Evolutionary conservation across 2,888 invertebrate species (phyloP).

Genomic region (Mylabris sibirica): DNA sequence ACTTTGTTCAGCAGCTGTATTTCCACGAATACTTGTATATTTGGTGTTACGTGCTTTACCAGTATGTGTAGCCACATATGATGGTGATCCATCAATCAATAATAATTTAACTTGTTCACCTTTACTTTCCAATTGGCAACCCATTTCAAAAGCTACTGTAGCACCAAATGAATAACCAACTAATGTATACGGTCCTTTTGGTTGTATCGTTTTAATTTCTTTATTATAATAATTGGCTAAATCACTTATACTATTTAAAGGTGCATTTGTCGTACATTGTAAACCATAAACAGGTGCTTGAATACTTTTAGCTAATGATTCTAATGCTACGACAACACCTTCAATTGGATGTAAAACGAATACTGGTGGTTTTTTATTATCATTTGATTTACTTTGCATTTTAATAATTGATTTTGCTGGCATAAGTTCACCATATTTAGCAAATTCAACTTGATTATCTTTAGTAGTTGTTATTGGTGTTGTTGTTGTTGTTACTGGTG

Average conservation of each 20-base stretch:
- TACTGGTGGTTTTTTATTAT: slow-evolving; percentile 63
- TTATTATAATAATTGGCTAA: slow-evolving; percentile 77
- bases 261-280: slow-evolving; percentile 83
- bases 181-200: slow-evolving; percentile 84
- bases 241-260: slow-evolving; percentile 73
- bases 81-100: slow-evolving; percentile 90
- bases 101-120: slow-evolving; percentile 70
- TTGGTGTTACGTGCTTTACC: slow-evolving; percentile 70
- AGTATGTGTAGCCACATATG: slow-evolving; percentile 80
- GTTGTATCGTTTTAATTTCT: slow-evolving; percentile 79
- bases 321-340: slow-evolving; percentile 79
- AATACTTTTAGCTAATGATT: slow-evolving; percentile 75
- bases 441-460: slow-evolving; percentile 65
- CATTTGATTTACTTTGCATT: slow-evolving; percentile 67
- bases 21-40: slow-evolving; percentile 60
- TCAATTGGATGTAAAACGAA: slow-evolving; percentile 89
- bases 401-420: slow-evolving; percentile 76
- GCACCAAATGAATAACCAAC: slow-evolving; percentile 97
- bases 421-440: slow-evolving; percentile 70
- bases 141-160: slow-evolving; percentile 94
- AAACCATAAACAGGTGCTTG: slow-evolving; percentile 85
- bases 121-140: slow-evolving; percentile 76
- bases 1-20: slow-evolving; percentile 69
- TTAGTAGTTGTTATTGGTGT: slow-evolving; percentile 48
- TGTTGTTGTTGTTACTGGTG: slow-evolving; percentile 39